Evolutionary conservation across 2,888 invertebrate genomes (phyloP).

Genomic region (Mimachlamys varia): DNA sequence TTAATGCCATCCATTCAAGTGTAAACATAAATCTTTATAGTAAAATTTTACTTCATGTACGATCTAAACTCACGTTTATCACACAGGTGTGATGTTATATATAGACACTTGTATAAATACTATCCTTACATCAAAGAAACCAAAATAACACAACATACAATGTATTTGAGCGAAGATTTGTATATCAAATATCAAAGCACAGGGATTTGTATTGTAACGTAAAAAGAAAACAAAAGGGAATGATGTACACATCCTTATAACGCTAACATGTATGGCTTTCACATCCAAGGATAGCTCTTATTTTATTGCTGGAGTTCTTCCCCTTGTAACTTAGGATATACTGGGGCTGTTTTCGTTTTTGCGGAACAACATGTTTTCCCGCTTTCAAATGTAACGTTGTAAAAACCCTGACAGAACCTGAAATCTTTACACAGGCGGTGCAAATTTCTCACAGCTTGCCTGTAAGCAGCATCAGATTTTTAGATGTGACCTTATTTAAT

Average conservation of each 20-base stretch:
- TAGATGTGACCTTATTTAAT: no score
- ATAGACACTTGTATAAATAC: neutral
- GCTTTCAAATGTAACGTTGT: no score
- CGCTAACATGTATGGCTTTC: neutral
- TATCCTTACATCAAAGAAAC: neutral
- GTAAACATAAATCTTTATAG: neutral
- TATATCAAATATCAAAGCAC: neutral
- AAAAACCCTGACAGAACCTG: no score
- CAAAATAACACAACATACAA: neutral
- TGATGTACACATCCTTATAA: neutral
- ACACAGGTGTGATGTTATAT: no score
- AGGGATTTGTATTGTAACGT: neutral
- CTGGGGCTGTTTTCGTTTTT: no score
- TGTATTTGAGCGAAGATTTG: neutral
- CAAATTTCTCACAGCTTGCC: no score
- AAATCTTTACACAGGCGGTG: no score
- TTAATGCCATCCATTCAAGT: no score
- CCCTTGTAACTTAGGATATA: neutral
- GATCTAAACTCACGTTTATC: neutral
- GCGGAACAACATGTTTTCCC: no score
- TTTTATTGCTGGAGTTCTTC: neutral
- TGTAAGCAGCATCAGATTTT: no score
- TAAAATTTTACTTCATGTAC: neutral
- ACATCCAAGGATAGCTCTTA: neutral
- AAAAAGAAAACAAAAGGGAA: neutral